A percentile compares a stretch with the other conserved stretches of the same genome.
Conservation (phyloP, 2,888 invertebrate species). For the Cerceris ruficornis region DNA sequence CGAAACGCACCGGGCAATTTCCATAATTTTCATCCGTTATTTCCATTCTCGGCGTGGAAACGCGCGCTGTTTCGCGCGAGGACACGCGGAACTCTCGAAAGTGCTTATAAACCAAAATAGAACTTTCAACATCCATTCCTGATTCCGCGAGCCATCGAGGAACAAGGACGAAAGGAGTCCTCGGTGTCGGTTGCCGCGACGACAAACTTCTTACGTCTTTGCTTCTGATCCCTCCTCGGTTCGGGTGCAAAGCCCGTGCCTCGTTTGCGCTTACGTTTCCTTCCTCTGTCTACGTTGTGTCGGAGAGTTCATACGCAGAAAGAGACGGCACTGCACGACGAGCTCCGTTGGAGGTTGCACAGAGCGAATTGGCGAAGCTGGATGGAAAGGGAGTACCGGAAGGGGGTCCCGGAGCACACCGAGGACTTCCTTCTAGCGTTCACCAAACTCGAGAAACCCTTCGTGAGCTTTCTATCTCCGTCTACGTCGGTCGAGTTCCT, state of each 20-base stretch:
- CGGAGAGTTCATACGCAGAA: slow-evolving; percentile 1
- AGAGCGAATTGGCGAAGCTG: slow-evolving; percentile 6
- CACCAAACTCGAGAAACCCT: slow-evolving; percentile 32
- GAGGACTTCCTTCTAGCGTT: slow-evolving; percentile 8
- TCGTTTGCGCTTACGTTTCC: slow-evolving; percentile 45
- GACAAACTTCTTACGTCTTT: slow-evolving; percentile 46
- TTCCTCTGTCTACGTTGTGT: slow-evolving; percentile 37
- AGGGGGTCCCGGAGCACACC: slow-evolving; percentile 6
- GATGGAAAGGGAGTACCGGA: slow-evolving; percentile 14
- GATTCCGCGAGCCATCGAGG: background rate
- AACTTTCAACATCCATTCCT: slow-evolving; percentile 8
- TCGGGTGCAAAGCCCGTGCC: slow-evolving; percentile 32
- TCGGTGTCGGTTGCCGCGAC: slow-evolving; percentile 9
- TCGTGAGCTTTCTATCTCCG: slow-evolving; percentile 31
- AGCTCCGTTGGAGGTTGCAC: background rate
- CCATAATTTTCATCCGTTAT: slow-evolving; percentile 25
- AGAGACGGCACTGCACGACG: background rate
- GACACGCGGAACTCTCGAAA: slow-evolving; percentile 19
- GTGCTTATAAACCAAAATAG: slow-evolving; percentile 35
- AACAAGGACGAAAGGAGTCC: background rate
- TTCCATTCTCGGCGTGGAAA: background rate
- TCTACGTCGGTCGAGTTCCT: slow-evolving; percentile 40
- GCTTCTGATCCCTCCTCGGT: slow-evolving; percentile 23
- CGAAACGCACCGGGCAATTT: background rate
- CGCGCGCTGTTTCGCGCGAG: background rate